Conservation (phyloP, 2,797 vertebrate species). For the Ctenosaura bakeri region DNA sequence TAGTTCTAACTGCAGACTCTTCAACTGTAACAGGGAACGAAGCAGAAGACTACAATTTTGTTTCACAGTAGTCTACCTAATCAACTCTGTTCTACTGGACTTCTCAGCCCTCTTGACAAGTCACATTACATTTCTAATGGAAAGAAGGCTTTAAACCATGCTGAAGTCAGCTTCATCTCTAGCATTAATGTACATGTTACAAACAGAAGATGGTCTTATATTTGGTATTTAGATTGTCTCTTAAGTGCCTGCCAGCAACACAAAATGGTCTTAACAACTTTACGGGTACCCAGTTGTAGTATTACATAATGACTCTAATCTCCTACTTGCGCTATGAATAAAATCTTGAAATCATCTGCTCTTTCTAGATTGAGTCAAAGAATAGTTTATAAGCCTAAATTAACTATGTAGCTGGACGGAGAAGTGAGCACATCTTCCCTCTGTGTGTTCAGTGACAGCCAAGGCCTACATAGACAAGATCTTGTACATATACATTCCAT, state of each 20-base stretch:
- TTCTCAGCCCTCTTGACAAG: neutral
- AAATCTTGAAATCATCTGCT: neutral
- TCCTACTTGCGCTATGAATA: neutral
- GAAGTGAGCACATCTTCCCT: neutral
- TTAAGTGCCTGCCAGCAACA: neutral
- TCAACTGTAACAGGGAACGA: neutral
- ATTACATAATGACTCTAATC: neutral
- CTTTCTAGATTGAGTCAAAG: neutral
- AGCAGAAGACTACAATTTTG: neutral
- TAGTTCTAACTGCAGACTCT: neutral
- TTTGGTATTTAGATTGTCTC: constrained; percentile 13
- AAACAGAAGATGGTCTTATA: neutral
- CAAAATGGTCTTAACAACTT: constrained; percentile 8
- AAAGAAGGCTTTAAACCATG: neutral
- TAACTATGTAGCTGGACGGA: neutral
- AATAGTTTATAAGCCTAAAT: neutral
- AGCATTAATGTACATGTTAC: neutral
- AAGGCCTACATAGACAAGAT: neutral
- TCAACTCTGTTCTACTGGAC: neutral
- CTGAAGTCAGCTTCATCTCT: neutral
- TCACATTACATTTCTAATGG: neutral
- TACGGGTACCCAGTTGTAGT: neutral
- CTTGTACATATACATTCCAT: neutral
- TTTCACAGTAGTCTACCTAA: neutral
- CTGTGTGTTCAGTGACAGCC: neutral